These are phyloP conservation scores for Gryllus longicercus DNA, from an alignment of 2,888 invertebrate species.

Conservation along the genomic window DNA sequence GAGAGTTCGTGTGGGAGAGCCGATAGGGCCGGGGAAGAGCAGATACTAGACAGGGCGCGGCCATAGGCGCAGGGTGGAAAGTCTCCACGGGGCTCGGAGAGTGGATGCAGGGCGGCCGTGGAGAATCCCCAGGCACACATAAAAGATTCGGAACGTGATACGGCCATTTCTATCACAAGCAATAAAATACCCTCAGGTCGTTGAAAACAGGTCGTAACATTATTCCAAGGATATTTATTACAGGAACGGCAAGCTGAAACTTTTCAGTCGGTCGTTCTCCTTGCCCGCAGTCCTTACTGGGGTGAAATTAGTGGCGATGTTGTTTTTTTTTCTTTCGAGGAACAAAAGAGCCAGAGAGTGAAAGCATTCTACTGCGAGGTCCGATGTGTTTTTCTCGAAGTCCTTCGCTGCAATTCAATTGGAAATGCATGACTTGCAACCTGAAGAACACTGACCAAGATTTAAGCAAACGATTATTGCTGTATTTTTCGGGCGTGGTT, in stretches of 20 bases:
- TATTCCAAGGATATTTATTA: neutral
- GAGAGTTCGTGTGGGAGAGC: no score
- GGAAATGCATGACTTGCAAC: no score
- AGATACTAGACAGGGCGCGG: no score
- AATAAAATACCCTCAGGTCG: neutral
- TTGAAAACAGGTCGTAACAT: slow-evolving; percentile 17
- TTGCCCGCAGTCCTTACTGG: neutral
- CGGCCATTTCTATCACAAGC: slow-evolving; percentile 1
- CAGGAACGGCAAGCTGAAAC: neutral
- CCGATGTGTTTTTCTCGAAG: no score
- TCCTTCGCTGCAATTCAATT: no score
- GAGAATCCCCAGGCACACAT: slow-evolving; percentile 6
- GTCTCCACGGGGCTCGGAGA: neutral
- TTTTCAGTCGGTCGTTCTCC: neutral
- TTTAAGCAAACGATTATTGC: no score
- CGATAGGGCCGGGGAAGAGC: no score
- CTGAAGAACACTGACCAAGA: no score
- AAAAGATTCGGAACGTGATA: neutral
- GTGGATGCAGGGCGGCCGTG: neutral
- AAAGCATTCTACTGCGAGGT: no score
- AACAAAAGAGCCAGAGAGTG: neutral
- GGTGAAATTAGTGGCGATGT: neutral
- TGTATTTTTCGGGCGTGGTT: no score
- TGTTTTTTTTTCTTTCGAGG: neutral
- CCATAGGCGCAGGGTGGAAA: no score